Base-by-base conservation (phyloP, 2,888 invertebrate genomes). In the Limenitis camilla region DNA sequence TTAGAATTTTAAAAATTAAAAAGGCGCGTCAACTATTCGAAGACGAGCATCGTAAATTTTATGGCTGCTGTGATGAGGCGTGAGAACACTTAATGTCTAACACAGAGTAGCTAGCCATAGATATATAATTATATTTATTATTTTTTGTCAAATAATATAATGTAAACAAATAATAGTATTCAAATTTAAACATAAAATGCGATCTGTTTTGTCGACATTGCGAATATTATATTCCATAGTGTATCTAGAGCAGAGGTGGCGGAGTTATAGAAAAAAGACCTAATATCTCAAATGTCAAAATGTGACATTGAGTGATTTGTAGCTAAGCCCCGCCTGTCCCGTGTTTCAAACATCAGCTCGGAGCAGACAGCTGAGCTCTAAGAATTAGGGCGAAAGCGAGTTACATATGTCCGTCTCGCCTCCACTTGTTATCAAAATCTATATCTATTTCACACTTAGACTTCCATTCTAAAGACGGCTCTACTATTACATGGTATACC, bases 271-370 rank as follows among this genome's bases (percentile, higher is more conserved):
- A 84, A 85, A 88, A 88, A 88, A 87, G 81, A 87, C 81, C 82
- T 88, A 88, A 88, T 88, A 88, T 88, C 88, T 88, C 87, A 86
- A 86, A 85, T 84, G 88, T 88, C 88, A 88, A 88, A 88, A 88
- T 80, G 85, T 88, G 88, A 88, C 88, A 84, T 81, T 88, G 88
- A 88, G 88, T 88, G 88, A 88, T 88, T 88, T 88, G 88, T 88
- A 81, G 88, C 85, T 87, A 86, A 86, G 88, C 88, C 83, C 88
- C 88, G 88, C 88, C 88, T 87, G 88, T 88, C 88, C 88, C 81
- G 85, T 82, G 88, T 88, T 88, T 88, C 88, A 88, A 88, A 88
- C 88, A 88, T 88, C 88, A 87, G 86, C 82, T 76, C 76, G 71
- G 77, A 72, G 80, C 79, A 83, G 86, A 86, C 86, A 87, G 86